Conservation (phyloP, 2,113 vertebrate species). For the Athene noctua region DNA sequence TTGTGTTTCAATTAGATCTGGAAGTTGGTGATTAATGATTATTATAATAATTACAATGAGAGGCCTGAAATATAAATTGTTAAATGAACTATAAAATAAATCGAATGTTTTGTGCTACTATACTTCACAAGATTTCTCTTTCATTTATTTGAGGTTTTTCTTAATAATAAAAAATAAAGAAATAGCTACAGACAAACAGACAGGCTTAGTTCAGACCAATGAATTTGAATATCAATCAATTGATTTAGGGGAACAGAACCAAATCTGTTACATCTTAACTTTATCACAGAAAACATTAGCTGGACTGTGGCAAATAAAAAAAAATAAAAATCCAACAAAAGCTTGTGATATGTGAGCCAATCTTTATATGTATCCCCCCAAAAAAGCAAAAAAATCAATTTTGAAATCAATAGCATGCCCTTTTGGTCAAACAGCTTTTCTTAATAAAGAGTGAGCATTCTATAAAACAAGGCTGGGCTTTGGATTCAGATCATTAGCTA, state of each 20-base stretch:
- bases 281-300: background rate
- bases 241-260: background rate
- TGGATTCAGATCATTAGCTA: constrained; percentile 75
- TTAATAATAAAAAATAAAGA: background rate
- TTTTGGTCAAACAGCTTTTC: constrained; percentile 69
- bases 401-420: constrained; percentile 71
- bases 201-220: background rate
- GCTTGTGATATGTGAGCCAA: constrained; percentile 59
- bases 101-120: constrained; percentile 55
- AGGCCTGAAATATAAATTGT: constrained; percentile 65
- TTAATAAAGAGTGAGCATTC: constrained; percentile 75
- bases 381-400: constrained; percentile 54
- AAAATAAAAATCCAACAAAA: constrained; percentile 52
- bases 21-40: constrained; percentile 74
- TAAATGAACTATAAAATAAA: constrained; percentile 65
- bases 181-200: background rate
- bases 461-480: constrained; percentile 68
- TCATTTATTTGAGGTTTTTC: background rate
- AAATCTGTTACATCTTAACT: background rate
- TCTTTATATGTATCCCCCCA: constrained; percentile 25
- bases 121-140: constrained; percentile 36
- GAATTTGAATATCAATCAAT: background rate
- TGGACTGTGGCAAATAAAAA: constrained; percentile 19
- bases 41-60: constrained; percentile 71
- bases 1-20: constrained; percentile 67